phyloP scores from a whole-genome alignment of 2,113 vertebrate genomes.

The Lophius piscatorius region DNA sequence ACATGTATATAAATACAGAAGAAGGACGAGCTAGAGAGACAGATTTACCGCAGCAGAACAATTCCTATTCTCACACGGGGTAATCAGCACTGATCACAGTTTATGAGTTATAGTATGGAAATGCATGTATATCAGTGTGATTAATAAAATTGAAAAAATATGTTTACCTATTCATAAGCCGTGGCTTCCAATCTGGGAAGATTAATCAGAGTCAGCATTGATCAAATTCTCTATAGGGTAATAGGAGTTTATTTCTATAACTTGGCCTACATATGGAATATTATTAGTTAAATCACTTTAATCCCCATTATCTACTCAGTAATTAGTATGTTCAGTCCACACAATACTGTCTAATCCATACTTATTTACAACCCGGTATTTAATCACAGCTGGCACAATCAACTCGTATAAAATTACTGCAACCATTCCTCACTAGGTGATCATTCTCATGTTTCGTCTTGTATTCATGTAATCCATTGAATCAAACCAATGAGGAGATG shows the following conservation, averaged over 20 bases:
- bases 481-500: no score
- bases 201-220: slow-evolving; percentile 51
- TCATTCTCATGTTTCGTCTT: neutral
- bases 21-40: slow-evolving; percentile 53
- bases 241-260: slow-evolving; percentile 67
- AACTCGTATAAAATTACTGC: slow-evolving; percentile 22
- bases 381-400: slow-evolving; percentile 27
- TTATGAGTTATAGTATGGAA: slow-evolving; percentile 62
- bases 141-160: slow-evolving; percentile 47
- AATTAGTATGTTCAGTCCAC: slow-evolving; percentile 54
- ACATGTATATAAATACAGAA: slow-evolving; percentile 16
- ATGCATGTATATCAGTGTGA: slow-evolving; percentile 27
- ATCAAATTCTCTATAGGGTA: slow-evolving; percentile 58
- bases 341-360: slow-evolving; percentile 55
- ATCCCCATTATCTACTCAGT: slow-evolving; percentile 43
- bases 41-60: slow-evolving; percentile 73
- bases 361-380: slow-evolving; percentile 56
- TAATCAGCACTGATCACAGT: slow-evolving; percentile 65
- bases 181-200: slow-evolving; percentile 33
- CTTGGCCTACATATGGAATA: slow-evolving; percentile 62
- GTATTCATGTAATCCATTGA: no score
- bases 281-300: slow-evolving; percentile 51
- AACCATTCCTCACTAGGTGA: slow-evolving; percentile 18
- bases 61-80: slow-evolving; percentile 76
- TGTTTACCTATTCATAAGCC: slow-evolving; percentile 56